Conservation (phyloP, 2,113 vertebrate genomes). For the Cavia aperea region DNA sequence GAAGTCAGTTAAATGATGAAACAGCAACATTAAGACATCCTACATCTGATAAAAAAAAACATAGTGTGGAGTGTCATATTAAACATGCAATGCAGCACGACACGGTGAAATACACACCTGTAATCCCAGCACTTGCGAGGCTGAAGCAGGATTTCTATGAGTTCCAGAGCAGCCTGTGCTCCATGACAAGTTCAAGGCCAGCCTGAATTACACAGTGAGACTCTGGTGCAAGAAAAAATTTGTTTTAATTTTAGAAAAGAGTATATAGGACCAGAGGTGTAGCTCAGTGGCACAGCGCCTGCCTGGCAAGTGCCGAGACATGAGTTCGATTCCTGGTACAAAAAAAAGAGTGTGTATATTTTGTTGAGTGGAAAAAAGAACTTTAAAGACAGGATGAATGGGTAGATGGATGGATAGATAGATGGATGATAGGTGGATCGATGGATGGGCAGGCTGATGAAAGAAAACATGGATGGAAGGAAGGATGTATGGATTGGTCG, state of each 20-base stretch:
- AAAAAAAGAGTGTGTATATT: background rate
- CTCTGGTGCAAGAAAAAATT: background rate
- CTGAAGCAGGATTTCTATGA: background rate
- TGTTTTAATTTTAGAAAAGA: background rate
- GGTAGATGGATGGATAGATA: background rate
- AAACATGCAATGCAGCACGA: background rate
- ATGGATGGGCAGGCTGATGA: background rate
- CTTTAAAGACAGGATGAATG: background rate
- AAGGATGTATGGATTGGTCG: background rate
- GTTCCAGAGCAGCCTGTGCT: background rate
- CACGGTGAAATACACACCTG: background rate
- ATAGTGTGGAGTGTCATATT: background rate
- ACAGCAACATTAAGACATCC: accelerated
- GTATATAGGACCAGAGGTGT: background rate
- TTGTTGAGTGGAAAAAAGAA: background rate
- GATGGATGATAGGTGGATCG: too few species aligned
- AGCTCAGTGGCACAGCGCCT: too few species aligned
- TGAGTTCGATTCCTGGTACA: too few species aligned
- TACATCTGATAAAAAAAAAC: background rate
- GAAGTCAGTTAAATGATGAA: background rate
- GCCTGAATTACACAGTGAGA: background rate
- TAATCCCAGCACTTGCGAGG: background rate
- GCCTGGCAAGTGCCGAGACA: too few species aligned
- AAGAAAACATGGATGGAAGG: background rate
- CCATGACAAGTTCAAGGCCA: background rate